Conservation (phyloP, 1,140 invertebrate species). For the Apis laboriosa region DNA sequence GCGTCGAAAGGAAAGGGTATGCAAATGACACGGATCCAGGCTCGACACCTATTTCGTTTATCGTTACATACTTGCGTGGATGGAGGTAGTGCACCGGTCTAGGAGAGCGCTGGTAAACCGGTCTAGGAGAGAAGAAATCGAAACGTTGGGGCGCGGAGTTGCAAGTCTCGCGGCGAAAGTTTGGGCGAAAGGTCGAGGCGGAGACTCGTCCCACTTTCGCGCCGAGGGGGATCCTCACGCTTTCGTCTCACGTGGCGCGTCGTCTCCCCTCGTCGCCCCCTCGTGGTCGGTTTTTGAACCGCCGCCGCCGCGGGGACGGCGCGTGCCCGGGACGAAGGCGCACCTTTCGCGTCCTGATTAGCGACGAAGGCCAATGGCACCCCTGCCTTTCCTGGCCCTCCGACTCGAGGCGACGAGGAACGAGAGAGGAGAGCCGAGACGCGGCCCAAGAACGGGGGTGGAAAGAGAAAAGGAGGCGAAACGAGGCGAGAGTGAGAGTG, state of each 20-base stretch:
- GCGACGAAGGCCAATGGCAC: slow-evolving; percentile 70
- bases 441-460: slow-evolving; percentile 47
- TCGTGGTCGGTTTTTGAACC: slow-evolving; percentile 64
- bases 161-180: slow-evolving; percentile 43
- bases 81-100: too few species aligned
- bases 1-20: too few species aligned
- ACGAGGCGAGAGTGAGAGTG: slow-evolving; percentile 21
- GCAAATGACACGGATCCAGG: too few species aligned
- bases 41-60: too few species aligned
- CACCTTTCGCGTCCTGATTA: slow-evolving; percentile 73
- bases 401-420: slow-evolving; percentile 37
- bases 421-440: slow-evolving; percentile 32
- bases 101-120: too few species aligned
- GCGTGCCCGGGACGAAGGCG: slow-evolving; percentile 71
- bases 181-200: slow-evolving; percentile 44
- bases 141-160: too few species aligned
- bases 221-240: slow-evolving; percentile 60
- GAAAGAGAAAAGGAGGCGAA: slow-evolving; percentile 29
- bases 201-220: slow-evolving; percentile 77
- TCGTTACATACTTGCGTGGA: too few species aligned
- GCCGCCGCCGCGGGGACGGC: slow-evolving; percentile 59
- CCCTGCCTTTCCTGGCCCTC: slow-evolving; percentile 46
- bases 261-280: too few species aligned
- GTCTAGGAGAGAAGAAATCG: too few species aligned
- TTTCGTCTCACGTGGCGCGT: slow-evolving; percentile 69